phyloP scores from a whole-genome alignment of 2,797 vertebrate genomes.

The Oreochromis grahami region DNA sequence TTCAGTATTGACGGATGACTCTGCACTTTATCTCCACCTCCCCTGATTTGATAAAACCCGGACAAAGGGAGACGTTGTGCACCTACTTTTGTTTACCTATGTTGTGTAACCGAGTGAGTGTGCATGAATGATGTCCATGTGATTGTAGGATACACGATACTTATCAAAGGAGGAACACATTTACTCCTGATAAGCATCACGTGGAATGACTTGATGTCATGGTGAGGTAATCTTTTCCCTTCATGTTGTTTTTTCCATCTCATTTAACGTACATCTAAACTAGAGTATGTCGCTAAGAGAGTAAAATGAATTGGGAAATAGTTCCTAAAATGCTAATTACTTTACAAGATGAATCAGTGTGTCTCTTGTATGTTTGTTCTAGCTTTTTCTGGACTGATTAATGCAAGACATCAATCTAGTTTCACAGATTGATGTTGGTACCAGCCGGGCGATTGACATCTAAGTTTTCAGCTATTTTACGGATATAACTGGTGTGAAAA shows the following conservation, averaged over 20 bases:
- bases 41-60: constrained; percentile 5
- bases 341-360: background rate
- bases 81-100: constrained; percentile 39
- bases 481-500: background rate
- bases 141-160: constrained; percentile 26
- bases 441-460: background rate
- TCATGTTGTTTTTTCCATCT: constrained; percentile 1
- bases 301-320: background rate
- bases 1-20: constrained; percentile 13
- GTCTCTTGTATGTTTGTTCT: background rate
- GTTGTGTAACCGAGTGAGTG: constrained; percentile 28
- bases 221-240: background rate
- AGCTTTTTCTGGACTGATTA: background rate
- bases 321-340: background rate
- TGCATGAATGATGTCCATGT: background rate
- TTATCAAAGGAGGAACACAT: constrained; percentile 32
- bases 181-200: background rate
- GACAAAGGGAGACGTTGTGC: constrained; percentile 8
- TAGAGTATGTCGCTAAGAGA: background rate
- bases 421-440: background rate
- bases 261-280: background rate
- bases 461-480: background rate
- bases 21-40: background rate
- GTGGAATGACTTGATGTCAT: constrained; percentile 18
- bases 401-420: background rate